Percentiles rank a stretch among this genome's conserved stretches.
These are phyloP conservation scores for Cactoblastis cactorum DNA, from an alignment of 2,888 invertebrate species.

Conservation along the genomic window DNA sequence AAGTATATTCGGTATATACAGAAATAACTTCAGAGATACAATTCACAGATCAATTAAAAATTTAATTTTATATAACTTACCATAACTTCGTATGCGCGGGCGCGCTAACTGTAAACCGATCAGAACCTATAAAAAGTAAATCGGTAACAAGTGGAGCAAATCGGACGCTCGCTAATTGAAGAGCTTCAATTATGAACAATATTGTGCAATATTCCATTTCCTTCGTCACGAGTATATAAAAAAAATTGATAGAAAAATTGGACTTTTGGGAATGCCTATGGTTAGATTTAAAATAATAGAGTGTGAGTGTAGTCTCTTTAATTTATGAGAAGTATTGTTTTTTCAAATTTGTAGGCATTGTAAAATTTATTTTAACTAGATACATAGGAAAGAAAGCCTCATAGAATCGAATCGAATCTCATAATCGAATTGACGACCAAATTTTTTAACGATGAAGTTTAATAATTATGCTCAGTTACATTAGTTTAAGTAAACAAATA, in stretches of 20 bases:
- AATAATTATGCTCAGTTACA: no score
- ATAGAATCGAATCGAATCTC: no score
- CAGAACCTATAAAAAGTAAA: constrained; percentile 65
- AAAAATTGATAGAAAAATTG: constrained; percentile 10
- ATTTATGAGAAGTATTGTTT: no score
- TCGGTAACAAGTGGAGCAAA: constrained; percentile 77
- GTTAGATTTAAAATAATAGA: not conserved
- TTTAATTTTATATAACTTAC: constrained; percentile 50
- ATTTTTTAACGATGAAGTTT: no score
- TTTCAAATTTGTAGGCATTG: no score
- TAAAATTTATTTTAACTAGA: no score
- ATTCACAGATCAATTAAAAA: constrained; percentile 34
- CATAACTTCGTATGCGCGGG: constrained; percentile 56
- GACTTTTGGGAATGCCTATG: not conserved
- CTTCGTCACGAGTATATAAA: constrained; percentile 36
- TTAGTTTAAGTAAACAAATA: no score
- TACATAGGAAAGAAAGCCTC: no score
- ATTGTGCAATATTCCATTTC: constrained; percentile 69
- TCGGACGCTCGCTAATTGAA: constrained; percentile 66
- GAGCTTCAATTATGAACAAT: constrained; percentile 58
- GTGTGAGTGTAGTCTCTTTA: no score
- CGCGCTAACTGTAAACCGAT: constrained; percentile 65
- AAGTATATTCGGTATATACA: no score
- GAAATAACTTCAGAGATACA: not conserved
- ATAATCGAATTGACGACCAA: no score